Percentiles rank a stretch among this genome's conserved stretches.
phyloP scores from a whole-genome alignment of 2,888 invertebrate species.

The Hesperia comma region DNA sequence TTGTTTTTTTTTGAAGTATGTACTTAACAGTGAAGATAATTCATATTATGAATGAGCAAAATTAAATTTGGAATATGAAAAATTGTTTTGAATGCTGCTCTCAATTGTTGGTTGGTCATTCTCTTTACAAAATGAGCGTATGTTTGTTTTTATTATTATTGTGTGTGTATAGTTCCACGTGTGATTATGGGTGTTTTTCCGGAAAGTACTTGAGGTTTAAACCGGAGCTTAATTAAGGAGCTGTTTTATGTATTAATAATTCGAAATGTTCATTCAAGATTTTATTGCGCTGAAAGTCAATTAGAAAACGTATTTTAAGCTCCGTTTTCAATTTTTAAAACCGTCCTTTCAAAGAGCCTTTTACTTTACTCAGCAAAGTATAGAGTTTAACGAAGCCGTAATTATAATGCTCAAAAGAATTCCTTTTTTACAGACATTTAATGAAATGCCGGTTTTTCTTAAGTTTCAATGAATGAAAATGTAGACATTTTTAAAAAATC shows the following conservation, averaged over 20 bases:
- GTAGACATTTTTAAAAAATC: conserved; percentile 47
- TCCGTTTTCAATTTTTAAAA: conserved; percentile 66
- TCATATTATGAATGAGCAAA: neutral
- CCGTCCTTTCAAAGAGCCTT: conserved; percentile 64
- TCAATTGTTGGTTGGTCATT: neutral
- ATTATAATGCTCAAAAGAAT: conserved; percentile 72
- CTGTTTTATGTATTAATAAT: conserved; percentile 27
- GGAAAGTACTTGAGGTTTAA: conserved; percentile 11
- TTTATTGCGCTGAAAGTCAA: conserved; percentile 55
- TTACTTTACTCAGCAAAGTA: conserved; percentile 67
- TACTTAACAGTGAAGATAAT: conserved; percentile 19
- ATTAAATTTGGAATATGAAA: neutral
- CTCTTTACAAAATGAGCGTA: conserved; percentile 4
- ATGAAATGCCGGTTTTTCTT: conserved; percentile 67
- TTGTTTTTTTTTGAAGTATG: conserved; percentile 31
- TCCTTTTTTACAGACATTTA: conserved; percentile 57
- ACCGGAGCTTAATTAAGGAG: conserved; percentile 14
- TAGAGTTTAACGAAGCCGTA: conserved; percentile 74
- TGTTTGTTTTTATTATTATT: neutral
- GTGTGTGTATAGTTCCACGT: neutral
- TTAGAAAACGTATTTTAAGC: conserved; percentile 59
- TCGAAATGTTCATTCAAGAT: conserved; percentile 47
- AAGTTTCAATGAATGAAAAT: conserved; percentile 60
- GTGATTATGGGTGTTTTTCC: conserved; percentile 4
- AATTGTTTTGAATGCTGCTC: neutral